phyloP scores from a whole-genome alignment of 2,797 vertebrate species.

The Myotis daubentonii region DNA sequence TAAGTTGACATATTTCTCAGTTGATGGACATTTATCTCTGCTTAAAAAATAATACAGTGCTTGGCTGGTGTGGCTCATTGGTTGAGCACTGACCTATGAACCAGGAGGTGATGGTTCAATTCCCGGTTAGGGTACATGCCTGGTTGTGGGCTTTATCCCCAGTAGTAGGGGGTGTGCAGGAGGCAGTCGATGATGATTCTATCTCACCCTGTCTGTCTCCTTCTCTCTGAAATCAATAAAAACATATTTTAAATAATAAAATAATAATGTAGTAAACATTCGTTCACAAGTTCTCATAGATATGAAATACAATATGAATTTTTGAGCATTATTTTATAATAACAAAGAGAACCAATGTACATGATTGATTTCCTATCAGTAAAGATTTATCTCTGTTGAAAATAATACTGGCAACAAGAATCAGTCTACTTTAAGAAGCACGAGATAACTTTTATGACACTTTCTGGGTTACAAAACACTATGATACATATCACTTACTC shows the following conservation, averaged over 20 bases:
- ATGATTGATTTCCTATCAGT: background rate
- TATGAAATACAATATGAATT: background rate
- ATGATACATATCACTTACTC: background rate
- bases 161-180: too few relatives aligned
- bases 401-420: background rate
- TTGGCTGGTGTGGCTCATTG: too few relatives aligned
- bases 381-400: background rate
- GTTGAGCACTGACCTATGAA: too few relatives aligned
- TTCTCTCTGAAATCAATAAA: too few relatives aligned
- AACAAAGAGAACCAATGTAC: background rate
- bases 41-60: background rate
- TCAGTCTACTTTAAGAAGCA: background rate
- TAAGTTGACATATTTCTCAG: background rate
- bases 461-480: background rate
- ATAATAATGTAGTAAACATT: background rate
- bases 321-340: background rate
- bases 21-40: background rate
- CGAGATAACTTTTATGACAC: background rate
- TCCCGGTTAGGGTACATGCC: too few relatives aligned
- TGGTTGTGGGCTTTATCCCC: too few relatives aligned
- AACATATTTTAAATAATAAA: too few relatives aligned
- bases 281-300: background rate
- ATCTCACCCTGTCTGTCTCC: too few relatives aligned
- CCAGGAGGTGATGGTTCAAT: too few relatives aligned
- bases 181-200: too few relatives aligned